Evolutionary conservation across 2,888 invertebrate species (phyloP).

Genomic region (Cinara cedri): DNA sequence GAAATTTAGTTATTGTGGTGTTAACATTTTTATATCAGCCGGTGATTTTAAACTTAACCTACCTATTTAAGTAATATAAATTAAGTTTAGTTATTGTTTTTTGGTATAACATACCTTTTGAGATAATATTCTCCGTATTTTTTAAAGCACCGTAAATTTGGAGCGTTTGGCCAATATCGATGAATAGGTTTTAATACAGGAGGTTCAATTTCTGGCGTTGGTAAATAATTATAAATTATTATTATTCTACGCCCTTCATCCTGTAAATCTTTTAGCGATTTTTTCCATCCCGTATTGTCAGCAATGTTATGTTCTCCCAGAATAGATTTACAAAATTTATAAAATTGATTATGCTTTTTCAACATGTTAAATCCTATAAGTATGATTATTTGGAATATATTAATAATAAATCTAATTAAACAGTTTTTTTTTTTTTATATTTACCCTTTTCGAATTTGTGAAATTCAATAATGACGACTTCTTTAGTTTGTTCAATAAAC

Average conservation of each 20-base stretch:
- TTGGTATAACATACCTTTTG: background rate
- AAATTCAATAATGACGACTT: slow-evolving; percentile 69
- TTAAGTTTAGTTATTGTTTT: background rate
- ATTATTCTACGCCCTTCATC: slow-evolving; percentile 65
- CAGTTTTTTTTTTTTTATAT: background rate
- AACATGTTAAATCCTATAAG: background rate
- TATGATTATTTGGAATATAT: background rate
- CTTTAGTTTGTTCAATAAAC: slow-evolving; percentile 68
- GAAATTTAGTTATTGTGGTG: no score
- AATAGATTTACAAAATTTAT: slow-evolving; percentile 62
- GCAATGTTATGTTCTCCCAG: slow-evolving; percentile 63
- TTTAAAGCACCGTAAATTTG: slow-evolving; percentile 59
- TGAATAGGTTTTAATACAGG: slow-evolving; percentile 69
- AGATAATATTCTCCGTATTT: background rate
- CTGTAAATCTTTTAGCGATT: slow-evolving; percentile 66
- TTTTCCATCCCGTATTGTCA: slow-evolving; percentile 64
- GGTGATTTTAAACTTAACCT: no score
- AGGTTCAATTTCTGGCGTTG: slow-evolving; percentile 60
- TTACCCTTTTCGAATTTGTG: slow-evolving; percentile 69
- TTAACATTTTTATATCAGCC: no score
- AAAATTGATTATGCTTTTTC: slow-evolving; percentile 63
- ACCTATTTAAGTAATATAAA: background rate
- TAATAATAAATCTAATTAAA: no score
- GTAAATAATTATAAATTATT: slow-evolving; percentile 66
- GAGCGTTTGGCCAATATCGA: slow-evolving; percentile 74